Base-by-base conservation (phyloP, 1,140 invertebrate species). In the Orchesella cincta region DNA sequence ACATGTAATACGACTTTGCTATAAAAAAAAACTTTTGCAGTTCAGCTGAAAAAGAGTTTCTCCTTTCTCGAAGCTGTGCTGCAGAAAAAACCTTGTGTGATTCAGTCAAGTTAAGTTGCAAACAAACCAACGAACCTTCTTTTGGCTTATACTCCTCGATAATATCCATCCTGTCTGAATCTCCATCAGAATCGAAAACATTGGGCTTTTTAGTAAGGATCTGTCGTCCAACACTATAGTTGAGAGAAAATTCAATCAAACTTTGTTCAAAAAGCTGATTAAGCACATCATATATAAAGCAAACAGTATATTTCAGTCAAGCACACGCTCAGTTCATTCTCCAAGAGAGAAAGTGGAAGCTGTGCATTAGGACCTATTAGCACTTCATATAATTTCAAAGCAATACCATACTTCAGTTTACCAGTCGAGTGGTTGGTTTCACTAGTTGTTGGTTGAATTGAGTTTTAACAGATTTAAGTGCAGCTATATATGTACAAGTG, bases 191-290 rank as follows among this genome's bases (percentile, higher is more conserved):
- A 84, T 92, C 91, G 81, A 90, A 91, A 14, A 90, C 86, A 81
- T 89, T 92, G 0, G 90, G 89, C 77, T 89, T 88, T 86, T 94
- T 94, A 0, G 93, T 95, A 1, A 93, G 87, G 78, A 95, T 89
- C 86, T 90, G 88, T 34, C 89, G 87, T 0, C 93, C 93, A 81
- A 94, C 90, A 79, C 92, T 93, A n/a, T 57, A n/a, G 52, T 57
- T 12, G 23, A 57, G 23, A n/a, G 52, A 57, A n/a, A 26, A 67
- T 67, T 67, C 26, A 67, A 67, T 67, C 2, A 67, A 67, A 33
- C 26, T 33, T 57, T 12, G 14, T 26, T 18, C 12, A 57, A 23
- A 57, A 46, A 46, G 39, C 39, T 46, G 39, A 46, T 46, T 46
- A 46, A 46, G 39, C 20, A 46, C 8, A 20, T 12, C 8, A 8